Evolutionary conservation across 1,140 invertebrate species (phyloP).

Genomic region (Aphelenchoides besseyi): DNA sequence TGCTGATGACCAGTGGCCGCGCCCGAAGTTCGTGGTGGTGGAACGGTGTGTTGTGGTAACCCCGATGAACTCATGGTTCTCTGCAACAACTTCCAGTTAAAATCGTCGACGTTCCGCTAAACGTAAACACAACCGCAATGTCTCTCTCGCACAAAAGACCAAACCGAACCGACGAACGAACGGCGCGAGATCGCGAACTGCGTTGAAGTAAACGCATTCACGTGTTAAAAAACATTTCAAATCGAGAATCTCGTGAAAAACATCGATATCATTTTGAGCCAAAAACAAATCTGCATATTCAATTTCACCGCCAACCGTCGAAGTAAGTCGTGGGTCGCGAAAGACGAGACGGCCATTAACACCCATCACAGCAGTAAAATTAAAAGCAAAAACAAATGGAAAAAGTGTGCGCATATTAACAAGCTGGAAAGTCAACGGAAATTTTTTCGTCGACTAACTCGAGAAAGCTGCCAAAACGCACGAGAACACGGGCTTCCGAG

Average conservation of each 20-base stretch:
- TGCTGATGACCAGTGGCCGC: conserved; percentile 59
- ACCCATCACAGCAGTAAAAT: not conserved
- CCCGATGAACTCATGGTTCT: not conserved
- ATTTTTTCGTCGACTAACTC: too few relatives aligned
- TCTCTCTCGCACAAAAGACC: not conserved
- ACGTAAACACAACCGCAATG: too few relatives aligned
- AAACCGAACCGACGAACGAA: not conserved
- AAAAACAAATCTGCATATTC: too few relatives aligned
- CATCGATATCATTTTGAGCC: too few relatives aligned
- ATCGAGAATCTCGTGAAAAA: too few relatives aligned
- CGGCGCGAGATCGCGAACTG: conserved; percentile 1
- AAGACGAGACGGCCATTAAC: too few relatives aligned
- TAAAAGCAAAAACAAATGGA: not conserved
- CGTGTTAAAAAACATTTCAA: not conserved
- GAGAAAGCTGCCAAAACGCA: too few relatives aligned
- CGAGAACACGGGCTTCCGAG: not conserved
- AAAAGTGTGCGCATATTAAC: not conserved
- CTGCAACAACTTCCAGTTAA: too few relatives aligned
- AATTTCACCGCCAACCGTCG: too few relatives aligned
- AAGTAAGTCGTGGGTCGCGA: too few relatives aligned
- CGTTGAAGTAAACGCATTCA: too few relatives aligned
- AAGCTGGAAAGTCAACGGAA: not conserved
- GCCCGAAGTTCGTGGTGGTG: conserved; percentile 54
- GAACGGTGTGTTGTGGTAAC: conserved; percentile 42
- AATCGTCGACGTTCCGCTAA: too few relatives aligned